phyloP scores from a whole-genome alignment of 2,797 vertebrate species.

The Hirundo rustica region DNA sequence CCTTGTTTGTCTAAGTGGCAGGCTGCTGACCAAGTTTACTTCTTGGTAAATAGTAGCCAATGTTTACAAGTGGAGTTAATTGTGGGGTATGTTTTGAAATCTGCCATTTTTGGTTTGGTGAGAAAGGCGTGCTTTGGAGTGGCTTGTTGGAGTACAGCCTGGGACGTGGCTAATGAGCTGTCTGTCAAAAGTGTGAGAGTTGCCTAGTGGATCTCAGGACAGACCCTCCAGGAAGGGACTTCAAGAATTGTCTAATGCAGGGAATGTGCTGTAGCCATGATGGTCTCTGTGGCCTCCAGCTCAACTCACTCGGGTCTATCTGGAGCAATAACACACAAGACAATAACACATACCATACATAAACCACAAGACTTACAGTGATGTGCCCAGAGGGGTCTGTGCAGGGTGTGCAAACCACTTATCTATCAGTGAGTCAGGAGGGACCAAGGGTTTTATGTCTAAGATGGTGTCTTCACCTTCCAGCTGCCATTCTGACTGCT shows the following conservation, averaged over 20 bases:
- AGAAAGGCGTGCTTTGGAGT: neutral
- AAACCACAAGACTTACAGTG: neutral
- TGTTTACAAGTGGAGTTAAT: neutral
- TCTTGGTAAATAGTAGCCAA: neutral
- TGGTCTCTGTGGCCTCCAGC: neutral
- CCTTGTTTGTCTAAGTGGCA: neutral
- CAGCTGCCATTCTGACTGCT: neutral
- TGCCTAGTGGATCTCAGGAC: neutral
- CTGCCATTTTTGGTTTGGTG: neutral
- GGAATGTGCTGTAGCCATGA: neutral
- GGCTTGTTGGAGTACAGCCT: neutral
- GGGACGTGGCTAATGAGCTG: neutral
- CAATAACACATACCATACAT: neutral
- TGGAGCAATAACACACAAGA: neutral
- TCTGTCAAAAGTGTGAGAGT: neutral
- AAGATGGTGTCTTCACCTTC: constrained; percentile 22
- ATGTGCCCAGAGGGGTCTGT: neutral
- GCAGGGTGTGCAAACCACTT: neutral
- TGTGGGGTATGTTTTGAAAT: neutral
- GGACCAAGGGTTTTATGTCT: neutral
- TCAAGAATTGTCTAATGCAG: neutral
- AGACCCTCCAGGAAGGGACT: neutral
- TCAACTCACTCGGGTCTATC: neutral
- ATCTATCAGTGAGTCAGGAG: neutral
- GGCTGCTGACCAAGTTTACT: neutral